Conservation (phyloP, 2,113 vertebrate genomes). For the Crypturellus undulatus region DNA sequence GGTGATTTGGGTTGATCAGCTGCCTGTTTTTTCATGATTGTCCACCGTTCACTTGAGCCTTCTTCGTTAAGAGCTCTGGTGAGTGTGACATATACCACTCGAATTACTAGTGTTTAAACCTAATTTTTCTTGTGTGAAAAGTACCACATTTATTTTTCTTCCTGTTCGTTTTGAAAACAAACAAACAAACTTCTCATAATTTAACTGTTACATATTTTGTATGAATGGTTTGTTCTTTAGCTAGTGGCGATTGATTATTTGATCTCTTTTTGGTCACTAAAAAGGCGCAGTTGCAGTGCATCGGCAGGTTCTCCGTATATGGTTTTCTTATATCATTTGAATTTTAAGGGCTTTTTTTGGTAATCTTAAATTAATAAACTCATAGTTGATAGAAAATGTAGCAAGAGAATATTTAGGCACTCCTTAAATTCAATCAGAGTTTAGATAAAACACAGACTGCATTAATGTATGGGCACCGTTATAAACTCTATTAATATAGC, state of each 20-base stretch:
- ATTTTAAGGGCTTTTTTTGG: constrained; percentile 66
- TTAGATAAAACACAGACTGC: constrained; percentile 80
- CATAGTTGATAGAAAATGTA: constrained; percentile 67
- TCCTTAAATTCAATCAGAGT: constrained; percentile 82
- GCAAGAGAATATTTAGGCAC: constrained; percentile 69
- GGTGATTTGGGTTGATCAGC: background rate
- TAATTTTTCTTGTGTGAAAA: constrained; percentile 54
- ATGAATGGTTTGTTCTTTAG: background rate
- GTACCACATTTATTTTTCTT: constrained; percentile 14
- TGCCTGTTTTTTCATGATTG: constrained; percentile 20
- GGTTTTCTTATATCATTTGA: background rate
- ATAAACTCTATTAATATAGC: constrained; percentile 86
- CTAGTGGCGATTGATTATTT: background rate
- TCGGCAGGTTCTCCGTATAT: background rate
- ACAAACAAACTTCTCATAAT: background rate
- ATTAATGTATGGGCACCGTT: constrained; percentile 82
- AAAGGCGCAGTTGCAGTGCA: background rate
- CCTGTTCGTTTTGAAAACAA: background rate
- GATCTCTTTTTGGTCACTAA: background rate
- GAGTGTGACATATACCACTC: constrained; percentile 10
- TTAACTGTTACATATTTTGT: background rate
- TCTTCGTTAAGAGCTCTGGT: constrained; percentile 29
- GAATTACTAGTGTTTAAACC: constrained; percentile 45
- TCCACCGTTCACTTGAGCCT: background rate
- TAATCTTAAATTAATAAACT: constrained; percentile 78